Conservation (phyloP, 2,888 invertebrate species). For the Lutraria lutraria region DNA sequence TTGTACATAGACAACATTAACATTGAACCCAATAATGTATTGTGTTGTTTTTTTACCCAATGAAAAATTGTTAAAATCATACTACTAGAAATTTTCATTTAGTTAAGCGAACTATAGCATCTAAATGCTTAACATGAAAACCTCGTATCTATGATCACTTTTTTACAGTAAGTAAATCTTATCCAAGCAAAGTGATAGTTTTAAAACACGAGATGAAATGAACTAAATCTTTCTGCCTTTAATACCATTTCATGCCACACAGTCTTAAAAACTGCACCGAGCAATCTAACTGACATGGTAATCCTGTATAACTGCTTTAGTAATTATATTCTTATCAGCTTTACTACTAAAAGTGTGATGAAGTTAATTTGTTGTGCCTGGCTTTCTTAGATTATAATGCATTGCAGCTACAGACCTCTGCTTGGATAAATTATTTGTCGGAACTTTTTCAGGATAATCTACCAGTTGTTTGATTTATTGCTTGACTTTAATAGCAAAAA, state of each 20-base stretch:
- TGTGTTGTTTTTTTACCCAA: too few species aligned
- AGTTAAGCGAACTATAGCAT: too few species aligned
- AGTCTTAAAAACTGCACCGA: background rate
- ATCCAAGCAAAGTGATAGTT: too few species aligned
- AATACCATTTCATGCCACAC: background rate
- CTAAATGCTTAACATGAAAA: too few species aligned
- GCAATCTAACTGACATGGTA: background rate
- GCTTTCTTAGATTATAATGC: background rate
- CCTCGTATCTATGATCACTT: too few species aligned
- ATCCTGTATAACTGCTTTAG: background rate
- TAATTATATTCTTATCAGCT: background rate
- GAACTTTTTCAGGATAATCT: background rate
- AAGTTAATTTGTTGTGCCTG: slow-evolving; percentile 18
- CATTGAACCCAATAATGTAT: too few species aligned
- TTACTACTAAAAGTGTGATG: background rate
- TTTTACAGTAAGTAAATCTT: too few species aligned
- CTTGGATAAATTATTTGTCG: background rate
- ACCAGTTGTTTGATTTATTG: background rate
- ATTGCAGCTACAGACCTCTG: background rate
- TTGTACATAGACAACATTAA: too few species aligned
- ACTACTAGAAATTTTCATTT: too few species aligned
- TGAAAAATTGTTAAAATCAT: too few species aligned
- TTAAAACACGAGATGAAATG: too few species aligned
- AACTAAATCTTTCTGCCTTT: too few species aligned
- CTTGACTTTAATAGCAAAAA: background rate